Conservation (phyloP, 2,113 vertebrate genomes). For the Cromileptes altivelis region DNA sequence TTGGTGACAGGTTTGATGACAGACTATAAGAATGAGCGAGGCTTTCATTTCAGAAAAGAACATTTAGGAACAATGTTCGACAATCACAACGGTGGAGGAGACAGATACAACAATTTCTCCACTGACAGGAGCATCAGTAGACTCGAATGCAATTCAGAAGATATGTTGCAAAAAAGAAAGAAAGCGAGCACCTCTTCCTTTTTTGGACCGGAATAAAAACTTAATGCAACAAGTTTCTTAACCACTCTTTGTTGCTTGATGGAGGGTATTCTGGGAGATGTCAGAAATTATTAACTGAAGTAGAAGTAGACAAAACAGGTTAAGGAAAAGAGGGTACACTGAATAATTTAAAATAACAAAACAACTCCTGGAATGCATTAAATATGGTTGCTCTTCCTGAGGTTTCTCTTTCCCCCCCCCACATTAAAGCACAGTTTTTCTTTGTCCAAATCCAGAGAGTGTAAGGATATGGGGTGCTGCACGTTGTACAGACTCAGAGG, state of each 20-base stretch:
- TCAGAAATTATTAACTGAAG: conserved; percentile 49
- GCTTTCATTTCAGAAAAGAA: conserved; percentile 39
- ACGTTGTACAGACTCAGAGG: neutral
- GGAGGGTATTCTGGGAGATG: conserved; percentile 47
- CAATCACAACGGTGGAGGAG: conserved; percentile 19
- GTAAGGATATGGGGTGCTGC: neutral
- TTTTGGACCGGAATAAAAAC: neutral
- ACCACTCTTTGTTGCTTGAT: neutral
- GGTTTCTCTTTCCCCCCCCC: neutral
- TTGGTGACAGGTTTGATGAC: conserved; percentile 42
- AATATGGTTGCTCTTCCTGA: conserved; percentile 1
- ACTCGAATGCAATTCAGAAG: conserved; percentile 11
- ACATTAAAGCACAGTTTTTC: neutral
- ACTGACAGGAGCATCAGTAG: conserved; percentile 33
- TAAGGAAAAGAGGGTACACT: conserved; percentile 10
- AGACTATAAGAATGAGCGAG: conserved; percentile 30
- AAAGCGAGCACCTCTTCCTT: conserved; percentile 8
- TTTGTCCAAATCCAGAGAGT: neutral
- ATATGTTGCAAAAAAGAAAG: conserved; percentile 2
- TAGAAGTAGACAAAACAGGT: conserved; percentile 31
- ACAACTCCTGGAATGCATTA: conserved; percentile 3
- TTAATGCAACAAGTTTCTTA: conserved; percentile 22
- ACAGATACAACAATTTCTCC: conserved; percentile 30
- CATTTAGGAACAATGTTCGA: conserved; percentile 48
- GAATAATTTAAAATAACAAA: conserved; percentile 36